Evolutionary conservation across 2,888 invertebrate genomes (phyloP).

Genomic region (Acleris literana): DNA sequence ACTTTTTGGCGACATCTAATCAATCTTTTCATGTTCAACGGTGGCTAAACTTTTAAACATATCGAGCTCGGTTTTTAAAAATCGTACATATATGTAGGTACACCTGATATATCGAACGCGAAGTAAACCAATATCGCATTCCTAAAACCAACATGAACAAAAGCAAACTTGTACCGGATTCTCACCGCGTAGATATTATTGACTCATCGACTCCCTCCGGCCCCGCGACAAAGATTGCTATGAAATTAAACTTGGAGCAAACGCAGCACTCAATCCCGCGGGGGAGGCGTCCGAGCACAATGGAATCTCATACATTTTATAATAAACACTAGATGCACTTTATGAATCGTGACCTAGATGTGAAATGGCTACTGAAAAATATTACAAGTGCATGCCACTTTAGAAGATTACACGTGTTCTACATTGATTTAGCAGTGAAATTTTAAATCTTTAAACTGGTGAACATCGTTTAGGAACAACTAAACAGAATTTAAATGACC

Average conservation of each 20-base stretch:
- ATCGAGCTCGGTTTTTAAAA: too few species aligned
- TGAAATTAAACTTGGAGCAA: constrained; percentile 60
- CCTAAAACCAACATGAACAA: constrained; percentile 1
- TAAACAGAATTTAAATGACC: too few species aligned
- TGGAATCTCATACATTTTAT: constrained; percentile 34
- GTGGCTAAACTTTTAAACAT: too few species aligned
- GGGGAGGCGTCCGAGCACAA: constrained; percentile 21
- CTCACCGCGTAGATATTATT: constrained; percentile 19
- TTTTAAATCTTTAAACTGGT: too few species aligned
- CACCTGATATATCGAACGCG: too few species aligned
- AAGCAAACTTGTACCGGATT: constrained; percentile 1
- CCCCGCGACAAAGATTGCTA: constrained; percentile 60
- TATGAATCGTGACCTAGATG: constrained; percentile 27
- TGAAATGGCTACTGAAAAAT: neutral
- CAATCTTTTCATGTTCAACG: too few species aligned
- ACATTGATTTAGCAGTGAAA: neutral
- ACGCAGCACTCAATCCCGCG: constrained; percentile 41
- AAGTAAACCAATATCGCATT: too few species aligned
- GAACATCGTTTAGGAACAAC: too few species aligned
- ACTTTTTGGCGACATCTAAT: too few species aligned
- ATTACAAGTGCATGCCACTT: neutral
- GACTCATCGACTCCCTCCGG: constrained; percentile 39
- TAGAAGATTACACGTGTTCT: neutral
- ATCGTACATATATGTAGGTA: too few species aligned
- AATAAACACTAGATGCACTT: constrained; percentile 24